Percentiles rank a stretch among this genome's conserved stretches.
These are phyloP conservation scores for Daphoenositta chrysoptera DNA, from an alignment of 2,113 vertebrate genomes.

Conservation along the genomic window DNA sequence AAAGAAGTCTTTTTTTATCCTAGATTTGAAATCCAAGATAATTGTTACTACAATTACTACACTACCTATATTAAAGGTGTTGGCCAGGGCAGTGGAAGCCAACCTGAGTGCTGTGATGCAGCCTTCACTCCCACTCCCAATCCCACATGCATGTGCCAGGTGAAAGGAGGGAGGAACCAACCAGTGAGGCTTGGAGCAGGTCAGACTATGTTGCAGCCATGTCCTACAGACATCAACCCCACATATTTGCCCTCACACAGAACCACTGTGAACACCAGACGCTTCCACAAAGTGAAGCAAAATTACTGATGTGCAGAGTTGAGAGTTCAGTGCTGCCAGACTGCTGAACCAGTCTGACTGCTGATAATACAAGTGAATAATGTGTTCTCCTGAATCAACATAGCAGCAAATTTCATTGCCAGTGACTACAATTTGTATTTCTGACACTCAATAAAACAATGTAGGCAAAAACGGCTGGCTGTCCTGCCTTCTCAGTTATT, in stretches of 20 bases:
- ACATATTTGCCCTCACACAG: not conserved
- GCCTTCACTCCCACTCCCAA: not conserved
- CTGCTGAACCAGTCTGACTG: not conserved
- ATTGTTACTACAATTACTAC: not conserved
- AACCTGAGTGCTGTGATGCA: not conserved
- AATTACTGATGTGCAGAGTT: not conserved
- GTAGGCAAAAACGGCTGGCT: not conserved
- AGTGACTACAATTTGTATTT: not conserved
- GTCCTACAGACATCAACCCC: not conserved
- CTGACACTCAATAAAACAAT: not conserved
- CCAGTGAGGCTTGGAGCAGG: not conserved
- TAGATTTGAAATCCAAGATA: not conserved
- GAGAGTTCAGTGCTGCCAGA: not conserved
- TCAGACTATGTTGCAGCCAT: accelerated
- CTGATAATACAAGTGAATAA: not conserved
- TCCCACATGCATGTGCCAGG: not conserved
- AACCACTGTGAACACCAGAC: not conserved
- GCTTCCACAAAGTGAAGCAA: not conserved
- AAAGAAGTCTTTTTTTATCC: not conserved
- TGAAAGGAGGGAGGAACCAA: not conserved
- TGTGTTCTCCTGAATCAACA: not conserved
- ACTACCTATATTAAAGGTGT: not conserved
- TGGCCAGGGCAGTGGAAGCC: not conserved
- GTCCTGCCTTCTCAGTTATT: not conserved
- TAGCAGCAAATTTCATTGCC: not conserved